Base-by-base conservation (phyloP, 92 coral and sea anemone genomes). In the Scolanthus callimorphus region DNA sequence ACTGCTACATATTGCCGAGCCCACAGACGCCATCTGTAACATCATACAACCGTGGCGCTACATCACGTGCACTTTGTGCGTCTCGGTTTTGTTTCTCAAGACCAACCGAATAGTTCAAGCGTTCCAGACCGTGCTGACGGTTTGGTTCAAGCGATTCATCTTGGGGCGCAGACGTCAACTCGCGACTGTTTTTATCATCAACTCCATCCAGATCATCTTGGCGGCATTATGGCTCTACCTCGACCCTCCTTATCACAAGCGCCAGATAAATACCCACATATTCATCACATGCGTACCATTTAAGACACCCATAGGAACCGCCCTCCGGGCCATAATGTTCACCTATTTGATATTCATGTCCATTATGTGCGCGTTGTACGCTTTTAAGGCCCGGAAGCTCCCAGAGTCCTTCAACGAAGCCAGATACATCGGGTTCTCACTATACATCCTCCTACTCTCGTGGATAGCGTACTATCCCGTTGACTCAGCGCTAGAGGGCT, bases 341-440 rank as follows among this genome's bases (percentile, higher is more conserved):
- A 29, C 37, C 0, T 71, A 78, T 30, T n/a, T 78, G 27, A 25
- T 78, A 45, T 41, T 63, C 6, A 4, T 78, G 21, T 73, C 74
- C 8, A n/a, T 71, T 17, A 34, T 71, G 26, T 73, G 80, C 38
- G 39, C 66, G 31, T 63, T 65, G 19, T 73, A 73, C 48, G 80
- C 80, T 4, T 73, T 73, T 27, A 73, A 65, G 45, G 80, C 80
- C 11, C 47, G 80, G 1, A 63, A 31, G 17, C 80, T 73, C 25
- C 80, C 80, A 8, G 80, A 73, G 31, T 63, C 55, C 41, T 73
- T 73, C 34, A 63, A 55, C 58, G 80, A 73, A 17, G 80, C 80
- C 0, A 59, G 73, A 15, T 73, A 28, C 59, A 73, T 73, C 49
- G 80, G 73, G 27, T 73, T 73, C 31, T 60, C 80, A 3, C 63